phyloP scores from a whole-genome alignment of 1,140 invertebrate species.

The Hycleus cichorii region DNA sequence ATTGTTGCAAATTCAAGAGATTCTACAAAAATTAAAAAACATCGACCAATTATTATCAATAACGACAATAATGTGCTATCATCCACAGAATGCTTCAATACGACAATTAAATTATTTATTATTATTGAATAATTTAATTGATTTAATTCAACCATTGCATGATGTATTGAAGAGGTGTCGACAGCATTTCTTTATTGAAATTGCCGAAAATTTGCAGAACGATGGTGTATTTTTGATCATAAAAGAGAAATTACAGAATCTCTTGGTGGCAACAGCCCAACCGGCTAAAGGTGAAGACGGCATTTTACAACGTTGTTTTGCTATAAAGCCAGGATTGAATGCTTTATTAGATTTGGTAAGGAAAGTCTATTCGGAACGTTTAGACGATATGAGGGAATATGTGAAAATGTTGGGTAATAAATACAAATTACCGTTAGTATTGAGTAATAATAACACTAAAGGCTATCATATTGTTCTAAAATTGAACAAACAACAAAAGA shows the following conservation, averaged over 20 bases:
- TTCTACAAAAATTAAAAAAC: constrained; percentile 31
- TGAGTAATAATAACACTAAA: constrained; percentile 57
- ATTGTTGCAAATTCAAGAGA: constrained; percentile 42
- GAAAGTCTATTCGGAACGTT: constrained; percentile 66
- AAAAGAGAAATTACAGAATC: constrained; percentile 48
- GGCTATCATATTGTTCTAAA: constrained; percentile 71
- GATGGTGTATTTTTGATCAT: constrained; percentile 27
- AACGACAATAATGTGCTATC: constrained; percentile 46
- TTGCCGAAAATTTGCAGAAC: constrained; percentile 21
- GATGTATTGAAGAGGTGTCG: constrained; percentile 51
- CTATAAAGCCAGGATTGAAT: constrained; percentile 68
- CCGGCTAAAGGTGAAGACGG: constrained; percentile 59
- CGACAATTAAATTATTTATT: constrained; percentile 73
- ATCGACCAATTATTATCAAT: constrained; percentile 49
- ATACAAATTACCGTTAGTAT: constrained; percentile 56
- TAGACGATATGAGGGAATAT: constrained; percentile 64
- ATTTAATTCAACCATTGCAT: constrained; percentile 58
- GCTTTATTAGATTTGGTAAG: constrained; percentile 71
- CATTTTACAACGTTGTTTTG: constrained; percentile 73
- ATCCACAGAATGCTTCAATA: constrained; percentile 57
- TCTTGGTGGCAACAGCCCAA: constrained; percentile 64
- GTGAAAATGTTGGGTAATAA: constrained; percentile 57
- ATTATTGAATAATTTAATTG: constrained; percentile 69
- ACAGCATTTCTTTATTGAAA: constrained; percentile 49
- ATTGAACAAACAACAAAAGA: constrained; percentile 41